Percentiles rank a stretch among this genome's conserved stretches.
These are phyloP conservation scores for Phaenicophaeus curvirostris DNA, from an alignment of 2,797 vertebrate species.

Conservation along the genomic window DNA sequence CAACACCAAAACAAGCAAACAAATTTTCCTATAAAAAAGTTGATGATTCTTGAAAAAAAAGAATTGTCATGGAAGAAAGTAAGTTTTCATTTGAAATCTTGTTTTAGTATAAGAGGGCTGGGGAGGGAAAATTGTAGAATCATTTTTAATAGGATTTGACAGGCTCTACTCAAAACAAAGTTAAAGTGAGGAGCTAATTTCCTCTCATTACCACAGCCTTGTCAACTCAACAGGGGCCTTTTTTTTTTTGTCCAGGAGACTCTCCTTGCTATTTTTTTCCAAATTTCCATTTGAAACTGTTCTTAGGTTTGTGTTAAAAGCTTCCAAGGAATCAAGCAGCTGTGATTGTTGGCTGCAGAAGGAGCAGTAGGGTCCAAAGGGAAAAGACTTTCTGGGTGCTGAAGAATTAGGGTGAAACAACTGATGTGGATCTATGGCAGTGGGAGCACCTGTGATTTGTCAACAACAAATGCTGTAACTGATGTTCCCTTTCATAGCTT, in stretches of 20 bases:
- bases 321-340: background rate
- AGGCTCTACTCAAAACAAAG: background rate
- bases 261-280: background rate
- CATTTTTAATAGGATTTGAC: background rate
- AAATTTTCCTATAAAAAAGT: background rate
- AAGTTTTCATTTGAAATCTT: background rate
- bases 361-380: background rate
- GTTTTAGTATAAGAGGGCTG: background rate
- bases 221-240: background rate
- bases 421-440: background rate
- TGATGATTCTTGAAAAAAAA: background rate
- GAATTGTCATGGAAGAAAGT: background rate
- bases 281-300: background rate
- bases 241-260: background rate
- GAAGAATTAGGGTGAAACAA: background rate
- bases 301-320: background rate
- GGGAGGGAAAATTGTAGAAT: background rate
- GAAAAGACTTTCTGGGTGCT: background rate
- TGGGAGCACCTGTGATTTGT: background rate
- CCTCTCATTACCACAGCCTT: background rate
- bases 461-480: background rate
- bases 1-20: background rate
- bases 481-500: background rate
- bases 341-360: background rate
- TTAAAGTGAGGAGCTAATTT: background rate